A percentile compares a stretch with the other conserved stretches of the same genome.
These are phyloP conservation scores for Columba livia DNA, from an alignment of 2,113 vertebrate genomes.

Conservation along the genomic window DNA sequence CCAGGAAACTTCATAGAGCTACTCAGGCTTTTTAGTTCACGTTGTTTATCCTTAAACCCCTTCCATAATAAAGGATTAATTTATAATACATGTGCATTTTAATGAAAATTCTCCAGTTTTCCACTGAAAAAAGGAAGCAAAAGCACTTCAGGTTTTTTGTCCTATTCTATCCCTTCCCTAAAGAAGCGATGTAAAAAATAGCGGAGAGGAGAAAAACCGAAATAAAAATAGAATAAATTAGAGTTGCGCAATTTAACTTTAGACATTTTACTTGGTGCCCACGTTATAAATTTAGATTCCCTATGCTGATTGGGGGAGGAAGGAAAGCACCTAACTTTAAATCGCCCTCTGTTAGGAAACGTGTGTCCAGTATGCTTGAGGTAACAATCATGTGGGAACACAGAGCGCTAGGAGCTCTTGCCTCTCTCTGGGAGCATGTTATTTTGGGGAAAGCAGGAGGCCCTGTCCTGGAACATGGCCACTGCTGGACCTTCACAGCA, in stretches of 20 bases:
- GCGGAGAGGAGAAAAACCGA: neutral
- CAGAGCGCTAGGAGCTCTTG: neutral
- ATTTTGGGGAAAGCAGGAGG: neutral
- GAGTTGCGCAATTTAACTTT: neutral
- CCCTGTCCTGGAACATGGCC: neutral
- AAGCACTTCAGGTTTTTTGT: neutral
- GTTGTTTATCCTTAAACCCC: neutral
- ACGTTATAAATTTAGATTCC: neutral
- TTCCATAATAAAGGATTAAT: neutral
- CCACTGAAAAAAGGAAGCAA: neutral
- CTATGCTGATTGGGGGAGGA: rapidly evolving
- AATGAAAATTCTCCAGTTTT: neutral
- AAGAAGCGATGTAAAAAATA: neutral
- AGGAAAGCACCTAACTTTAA: neutral
- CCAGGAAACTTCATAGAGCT: neutral
- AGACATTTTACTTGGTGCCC: neutral
- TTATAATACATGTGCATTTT: neutral
- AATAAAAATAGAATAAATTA: neutral
- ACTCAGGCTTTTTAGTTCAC: neutral
- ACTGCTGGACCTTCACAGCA: neutral
- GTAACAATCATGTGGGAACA: neutral
- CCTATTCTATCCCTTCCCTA: neutral
- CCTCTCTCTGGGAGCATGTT: neutral
- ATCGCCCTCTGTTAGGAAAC: neutral
- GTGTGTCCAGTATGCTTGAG: neutral